Base-by-base conservation (phyloP, 2,797 vertebrate species). In the Mormyrops attenuatus region DNA sequence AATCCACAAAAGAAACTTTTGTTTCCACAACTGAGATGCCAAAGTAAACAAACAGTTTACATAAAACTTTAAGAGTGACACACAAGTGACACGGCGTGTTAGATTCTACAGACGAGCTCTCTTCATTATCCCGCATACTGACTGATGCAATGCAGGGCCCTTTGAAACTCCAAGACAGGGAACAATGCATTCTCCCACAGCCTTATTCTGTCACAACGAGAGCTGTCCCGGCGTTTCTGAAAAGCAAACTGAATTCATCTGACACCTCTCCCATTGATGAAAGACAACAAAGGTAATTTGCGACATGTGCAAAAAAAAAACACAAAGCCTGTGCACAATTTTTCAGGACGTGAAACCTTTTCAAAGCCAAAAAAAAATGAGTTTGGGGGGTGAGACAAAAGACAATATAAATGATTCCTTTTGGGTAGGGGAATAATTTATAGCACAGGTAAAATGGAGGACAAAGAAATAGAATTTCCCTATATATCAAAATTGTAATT, bases 121-220 rank as follows among this genome's bases (percentile, higher is more conserved):
- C 88, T 92, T 93, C 92, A 91, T 93, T 93, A 92, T 91, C 91
- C 90, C 90, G 90, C 92, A 88, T 63, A 69, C 82, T 89, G 90
- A 90, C 92, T 92, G 91, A 91, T 89, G 88, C 92, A 93, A 92
- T 91, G 92, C 92, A 92, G 93, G 91, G 90, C 85, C 57, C 87
- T 93, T 91, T 92, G 89, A 93, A 92, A 90, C 89, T 90, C 89
- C 90, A 91, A 91, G 91, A 90, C 53, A 88, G 90, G 69, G 88
- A 87, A 86, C 90, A 91, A 90, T 91, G 89, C 77, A 84, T 91
- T 89, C 89, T 90, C 92, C 89, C 90, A 88, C 91, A 92, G 92
- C 91, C 90, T 85, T 93, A 92, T 93, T 93, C 91, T 93, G 91
- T 92, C 93, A 93, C 60, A 91, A 91, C 91, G 92, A 92, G 90